Evolutionary conservation across 2,113 vertebrate genomes (phyloP).

Genomic region (Etia nguti): DNA sequence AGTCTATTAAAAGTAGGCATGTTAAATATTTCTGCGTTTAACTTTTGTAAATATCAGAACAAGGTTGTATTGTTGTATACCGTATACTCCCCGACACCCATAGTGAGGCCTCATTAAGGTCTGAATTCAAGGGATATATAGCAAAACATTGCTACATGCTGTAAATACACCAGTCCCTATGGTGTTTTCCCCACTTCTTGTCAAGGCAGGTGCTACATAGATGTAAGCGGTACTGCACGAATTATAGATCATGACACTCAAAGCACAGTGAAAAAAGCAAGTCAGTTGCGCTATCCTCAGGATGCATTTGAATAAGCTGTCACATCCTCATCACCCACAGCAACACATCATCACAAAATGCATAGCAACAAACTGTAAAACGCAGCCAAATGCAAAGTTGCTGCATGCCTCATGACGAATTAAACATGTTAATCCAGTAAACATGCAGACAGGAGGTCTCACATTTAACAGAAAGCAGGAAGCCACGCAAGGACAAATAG

Average conservation of each 20-base stretch:
- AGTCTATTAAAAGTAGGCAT: not conserved
- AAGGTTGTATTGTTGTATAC: not conserved
- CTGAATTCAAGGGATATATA: not conserved
- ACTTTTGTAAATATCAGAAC: not conserved
- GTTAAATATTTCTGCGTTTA: not conserved
- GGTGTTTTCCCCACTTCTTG: not conserved
- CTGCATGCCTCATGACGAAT: not conserved
- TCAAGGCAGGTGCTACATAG: not conserved
- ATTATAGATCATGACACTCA: not conserved
- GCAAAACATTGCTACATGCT: not conserved
- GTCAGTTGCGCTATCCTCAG: not conserved
- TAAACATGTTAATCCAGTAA: not conserved
- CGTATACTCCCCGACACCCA: not conserved
- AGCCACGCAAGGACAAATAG: not conserved
- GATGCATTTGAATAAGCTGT: not conserved
- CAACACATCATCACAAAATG: not conserved
- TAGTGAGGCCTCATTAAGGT: not conserved
- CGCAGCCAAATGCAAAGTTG: conserved; percentile 17
- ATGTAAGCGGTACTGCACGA: not conserved
- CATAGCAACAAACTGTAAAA: not conserved
- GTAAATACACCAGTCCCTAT: not conserved
- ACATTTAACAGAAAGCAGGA: not conserved
- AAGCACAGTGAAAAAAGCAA: not conserved
- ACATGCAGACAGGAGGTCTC: not conserved
- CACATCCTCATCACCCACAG: not conserved